A percentile compares a stretch with the other conserved stretches of the same genome.
phyloP scores from a whole-genome alignment of 2,888 invertebrate genomes.

The Yponomeuta malinellus region DNA sequence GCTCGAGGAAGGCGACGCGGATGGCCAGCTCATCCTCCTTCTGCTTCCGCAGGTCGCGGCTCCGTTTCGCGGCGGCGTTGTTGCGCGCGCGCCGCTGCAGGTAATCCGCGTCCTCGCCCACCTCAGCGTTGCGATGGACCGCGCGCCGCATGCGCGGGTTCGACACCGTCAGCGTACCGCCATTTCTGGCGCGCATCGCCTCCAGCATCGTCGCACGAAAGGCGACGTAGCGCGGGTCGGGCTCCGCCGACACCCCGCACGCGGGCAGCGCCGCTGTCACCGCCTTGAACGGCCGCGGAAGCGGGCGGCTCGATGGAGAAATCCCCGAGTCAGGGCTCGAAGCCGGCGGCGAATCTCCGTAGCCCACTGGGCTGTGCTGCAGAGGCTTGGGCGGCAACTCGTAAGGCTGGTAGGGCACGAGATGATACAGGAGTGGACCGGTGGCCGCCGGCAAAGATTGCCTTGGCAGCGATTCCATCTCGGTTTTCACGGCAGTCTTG shows the following conservation, averaged over 20 bases:
- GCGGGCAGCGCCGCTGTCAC: constrained; percentile 10
- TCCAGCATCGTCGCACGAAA: constrained; percentile 78
- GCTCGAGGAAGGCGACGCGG: constrained; percentile 7
- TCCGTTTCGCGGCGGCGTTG: constrained; percentile 95
- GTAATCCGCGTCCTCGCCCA: constrained; percentile 83
- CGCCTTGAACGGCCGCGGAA: constrained; percentile 13
- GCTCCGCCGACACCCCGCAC: neutral
- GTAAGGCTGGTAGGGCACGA: too few species aligned
- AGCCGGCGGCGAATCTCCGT: too few species aligned
- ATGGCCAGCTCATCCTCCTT: constrained; percentile 89
- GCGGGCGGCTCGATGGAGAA: neutral
- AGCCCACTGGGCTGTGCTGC: too few species aligned
- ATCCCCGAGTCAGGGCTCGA: too few species aligned
- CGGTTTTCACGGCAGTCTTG: neutral
- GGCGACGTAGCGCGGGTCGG: constrained; percentile 73
- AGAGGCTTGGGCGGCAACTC: too few species aligned
- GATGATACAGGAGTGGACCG: too few species aligned
- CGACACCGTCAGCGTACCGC: constrained; percentile 50
- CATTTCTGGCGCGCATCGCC: constrained; percentile 71
- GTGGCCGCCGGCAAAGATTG: too few species aligned
- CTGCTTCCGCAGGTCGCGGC: constrained; percentile 89
- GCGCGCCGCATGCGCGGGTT: constrained; percentile 79
- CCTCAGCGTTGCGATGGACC: constrained; percentile 23
- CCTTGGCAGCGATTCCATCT: too few species aligned
- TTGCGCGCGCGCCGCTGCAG: constrained; percentile 91